Evolutionary conservation across 2,113 vertebrate genomes (phyloP).

Genomic region (Pteruthius melanotis): DNA sequence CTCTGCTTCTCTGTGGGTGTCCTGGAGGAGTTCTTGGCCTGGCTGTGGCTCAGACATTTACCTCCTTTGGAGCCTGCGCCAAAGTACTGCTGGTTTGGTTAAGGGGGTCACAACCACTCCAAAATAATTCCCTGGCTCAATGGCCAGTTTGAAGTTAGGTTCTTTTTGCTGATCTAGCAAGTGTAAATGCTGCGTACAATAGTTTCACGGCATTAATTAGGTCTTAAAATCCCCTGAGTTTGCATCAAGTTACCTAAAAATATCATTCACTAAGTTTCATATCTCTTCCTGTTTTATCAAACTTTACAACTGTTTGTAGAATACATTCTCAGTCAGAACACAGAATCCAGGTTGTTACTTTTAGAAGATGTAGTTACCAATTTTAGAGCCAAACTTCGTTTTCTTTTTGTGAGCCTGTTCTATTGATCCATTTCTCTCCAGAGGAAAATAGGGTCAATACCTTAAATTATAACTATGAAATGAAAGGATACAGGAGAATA

Average conservation of each 20-base stretch:
- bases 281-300: background rate
- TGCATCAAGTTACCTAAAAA: background rate
- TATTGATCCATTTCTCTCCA: conserved; percentile 15
- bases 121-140: background rate
- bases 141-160: background rate
- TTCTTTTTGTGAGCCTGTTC: background rate
- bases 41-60: background rate
- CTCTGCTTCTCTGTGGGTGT: background rate
- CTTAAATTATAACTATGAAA: background rate
- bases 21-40: background rate
- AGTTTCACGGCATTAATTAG: background rate
- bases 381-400: background rate
- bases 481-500: background rate
- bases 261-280: background rate
- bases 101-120: background rate
- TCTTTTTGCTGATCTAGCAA: background rate
- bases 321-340: background rate
- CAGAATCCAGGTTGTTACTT: background rate
- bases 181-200: background rate
- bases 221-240: background rate
- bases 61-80: background rate
- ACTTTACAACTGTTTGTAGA: background rate
- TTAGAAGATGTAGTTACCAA: background rate
- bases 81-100: background rate
- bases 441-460: background rate